phyloP scores from a whole-genome alignment of 2,113 vertebrate species.

The Trematocara macrostoma region DNA sequence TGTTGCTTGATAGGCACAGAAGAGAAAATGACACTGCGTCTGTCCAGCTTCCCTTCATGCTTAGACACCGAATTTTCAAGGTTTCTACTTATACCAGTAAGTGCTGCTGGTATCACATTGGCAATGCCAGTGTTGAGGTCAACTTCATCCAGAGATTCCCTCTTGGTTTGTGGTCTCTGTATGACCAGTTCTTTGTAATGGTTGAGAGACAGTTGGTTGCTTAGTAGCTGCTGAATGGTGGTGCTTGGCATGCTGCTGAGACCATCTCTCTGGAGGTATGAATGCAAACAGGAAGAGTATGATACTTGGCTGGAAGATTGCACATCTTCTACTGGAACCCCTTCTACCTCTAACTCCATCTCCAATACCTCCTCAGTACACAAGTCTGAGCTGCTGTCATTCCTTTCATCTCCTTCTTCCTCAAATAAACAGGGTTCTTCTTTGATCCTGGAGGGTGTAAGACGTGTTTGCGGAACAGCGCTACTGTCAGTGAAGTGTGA shows the following conservation, averaged over 20 bases:
- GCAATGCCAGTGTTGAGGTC: slow-evolving; percentile 75
- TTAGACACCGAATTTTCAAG: slow-evolving; percentile 77
- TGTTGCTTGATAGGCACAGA: slow-evolving; percentile 81
- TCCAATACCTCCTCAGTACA: slow-evolving; percentile 80
- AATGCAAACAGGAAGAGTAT: slow-evolving; percentile 82
- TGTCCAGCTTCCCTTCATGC: slow-evolving; percentile 84
- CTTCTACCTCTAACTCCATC: slow-evolving; percentile 81
- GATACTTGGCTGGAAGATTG: slow-evolving; percentile 63
- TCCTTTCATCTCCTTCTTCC: slow-evolving; percentile 59
- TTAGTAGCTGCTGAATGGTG: slow-evolving; percentile 83
- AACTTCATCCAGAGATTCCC: slow-evolving; percentile 80
- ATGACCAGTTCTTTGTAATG: slow-evolving; percentile 59
- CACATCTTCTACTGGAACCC: slow-evolving; percentile 77
- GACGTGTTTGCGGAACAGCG: slow-evolving; percentile 10
- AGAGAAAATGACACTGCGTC: slow-evolving; percentile 92
- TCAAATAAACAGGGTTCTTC: slow-evolving; percentile 76
- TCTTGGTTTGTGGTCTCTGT: slow-evolving; percentile 66
- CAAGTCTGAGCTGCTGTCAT: slow-evolving; percentile 79
- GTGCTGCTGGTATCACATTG: slow-evolving; percentile 49
- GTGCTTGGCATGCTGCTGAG: slow-evolving; percentile 53
- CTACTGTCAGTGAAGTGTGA: slow-evolving; percentile 2
- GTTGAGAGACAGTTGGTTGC: slow-evolving; percentile 81
- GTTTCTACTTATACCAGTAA: slow-evolving; percentile 14
- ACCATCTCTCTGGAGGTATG: slow-evolving; percentile 84
- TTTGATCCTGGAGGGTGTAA: slow-evolving; percentile 82